Conservation (phyloP, 92 coral and sea anemone genomes). For the Epizoanthus ramosus region DNA sequence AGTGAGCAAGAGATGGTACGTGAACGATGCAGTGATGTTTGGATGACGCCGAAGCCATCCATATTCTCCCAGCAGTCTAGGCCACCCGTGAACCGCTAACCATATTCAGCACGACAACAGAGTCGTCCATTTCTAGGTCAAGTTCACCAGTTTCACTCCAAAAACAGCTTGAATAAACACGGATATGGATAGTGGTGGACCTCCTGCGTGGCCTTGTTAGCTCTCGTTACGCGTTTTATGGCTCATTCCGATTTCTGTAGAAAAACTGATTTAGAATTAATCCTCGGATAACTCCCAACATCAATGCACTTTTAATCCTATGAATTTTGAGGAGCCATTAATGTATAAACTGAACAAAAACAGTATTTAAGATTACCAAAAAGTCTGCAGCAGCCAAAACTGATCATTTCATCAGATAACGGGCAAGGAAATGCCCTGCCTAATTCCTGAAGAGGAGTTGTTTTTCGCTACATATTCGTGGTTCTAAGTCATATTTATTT, state of each 20-base stretch:
- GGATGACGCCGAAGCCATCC: too few species aligned
- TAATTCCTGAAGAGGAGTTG: neutral
- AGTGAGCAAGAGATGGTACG: too few species aligned
- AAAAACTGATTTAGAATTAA: neutral
- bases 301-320: neutral
- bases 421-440: neutral
- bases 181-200: conserved; percentile 16
- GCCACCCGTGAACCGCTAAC: neutral
- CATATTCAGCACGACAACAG: neutral
- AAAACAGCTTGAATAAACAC: conserved; percentile 20
- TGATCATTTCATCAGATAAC: neutral
- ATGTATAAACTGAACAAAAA: too few species aligned
- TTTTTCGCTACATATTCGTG: neutral
- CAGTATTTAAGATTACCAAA: neutral
- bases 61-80: neutral
- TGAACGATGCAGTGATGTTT: too few species aligned
- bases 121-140: neutral
- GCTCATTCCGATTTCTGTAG: neutral
- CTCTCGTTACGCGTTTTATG: neutral
- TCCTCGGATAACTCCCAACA: conserved; percentile 3
- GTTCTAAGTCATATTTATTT: neutral
- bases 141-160: conserved; percentile 13
- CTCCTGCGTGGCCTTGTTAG: conserved; percentile 24
- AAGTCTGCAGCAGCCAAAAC: neutral
- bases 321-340: neutral